Evolutionary conservation across 2,797 vertebrate species (phyloP).

Genomic region (Rhinogobio ventralis): DNA sequence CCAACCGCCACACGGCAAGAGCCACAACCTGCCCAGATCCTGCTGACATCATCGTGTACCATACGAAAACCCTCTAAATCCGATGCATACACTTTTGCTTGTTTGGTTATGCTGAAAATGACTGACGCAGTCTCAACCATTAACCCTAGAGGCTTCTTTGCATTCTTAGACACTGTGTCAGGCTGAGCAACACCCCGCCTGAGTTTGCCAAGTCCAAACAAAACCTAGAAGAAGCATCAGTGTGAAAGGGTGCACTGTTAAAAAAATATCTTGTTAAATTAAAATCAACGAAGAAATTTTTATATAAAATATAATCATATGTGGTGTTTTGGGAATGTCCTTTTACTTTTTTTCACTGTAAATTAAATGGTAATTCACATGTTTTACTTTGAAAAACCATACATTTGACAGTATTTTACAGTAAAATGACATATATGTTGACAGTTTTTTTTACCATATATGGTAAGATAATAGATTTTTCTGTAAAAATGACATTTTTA

Average conservation of each 20-base stretch:
- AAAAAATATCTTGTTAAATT: not conserved
- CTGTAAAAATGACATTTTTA: too few species aligned
- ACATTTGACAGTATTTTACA: not conserved
- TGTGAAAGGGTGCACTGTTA: conserved; percentile 1
- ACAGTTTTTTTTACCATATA: not conserved
- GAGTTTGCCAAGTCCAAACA: conserved; percentile 54
- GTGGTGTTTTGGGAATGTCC: not conserved
- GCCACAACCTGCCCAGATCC: conserved; percentile 46
- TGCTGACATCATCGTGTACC: conserved; percentile 44
- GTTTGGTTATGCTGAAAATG: conserved; percentile 32
- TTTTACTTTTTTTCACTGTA: not conserved
- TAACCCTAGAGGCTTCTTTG: conserved; percentile 54
- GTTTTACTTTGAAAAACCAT: not conserved
- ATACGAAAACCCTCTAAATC: not conserved
- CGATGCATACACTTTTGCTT: not conserved
- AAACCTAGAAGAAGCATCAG: conserved; percentile 60
- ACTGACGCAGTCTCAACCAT: conserved; percentile 39
- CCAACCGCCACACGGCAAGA: conserved; percentile 51
- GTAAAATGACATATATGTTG: not conserved
- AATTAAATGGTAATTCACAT: not conserved
- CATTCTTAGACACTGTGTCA: conserved; percentile 65
- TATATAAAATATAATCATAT: not conserved
- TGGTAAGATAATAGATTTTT: too few species aligned
- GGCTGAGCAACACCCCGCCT: conserved; percentile 26
- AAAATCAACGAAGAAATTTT: not conserved